These are phyloP conservation scores for Nothocercus julius DNA, from an alignment of 2,113 vertebrate genomes.

Conservation along the genomic window DNA sequence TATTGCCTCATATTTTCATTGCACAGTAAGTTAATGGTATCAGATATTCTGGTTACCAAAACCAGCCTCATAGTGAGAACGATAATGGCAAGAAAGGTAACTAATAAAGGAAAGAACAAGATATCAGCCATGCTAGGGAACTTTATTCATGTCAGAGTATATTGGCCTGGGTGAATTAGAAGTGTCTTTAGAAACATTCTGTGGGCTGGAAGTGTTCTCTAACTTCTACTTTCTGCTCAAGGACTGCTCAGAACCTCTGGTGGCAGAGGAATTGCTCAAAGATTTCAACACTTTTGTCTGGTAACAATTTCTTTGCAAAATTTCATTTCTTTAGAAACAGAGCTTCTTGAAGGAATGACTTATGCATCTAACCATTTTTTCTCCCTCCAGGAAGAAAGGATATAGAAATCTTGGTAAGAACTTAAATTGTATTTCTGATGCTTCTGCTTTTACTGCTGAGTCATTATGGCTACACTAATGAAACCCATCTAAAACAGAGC, in stretches of 20 bases:
- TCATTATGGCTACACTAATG: background rate
- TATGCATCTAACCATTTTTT: background rate
- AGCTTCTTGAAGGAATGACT: background rate
- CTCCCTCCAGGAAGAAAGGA: background rate
- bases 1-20: background rate
- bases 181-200: background rate
- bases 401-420: background rate
- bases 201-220: background rate
- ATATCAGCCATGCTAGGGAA: background rate
- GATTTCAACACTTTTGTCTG: background rate
- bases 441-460: background rate
- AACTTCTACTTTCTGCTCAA: background rate
- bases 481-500: background rate
- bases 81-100: background rate
- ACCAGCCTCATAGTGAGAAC: background rate
- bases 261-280: background rate
- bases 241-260: background rate
- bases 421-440: background rate
- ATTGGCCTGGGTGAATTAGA: background rate
- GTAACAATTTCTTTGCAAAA: background rate
- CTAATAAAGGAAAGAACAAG: background rate
- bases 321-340: background rate
- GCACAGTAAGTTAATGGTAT: background rate
- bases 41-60: background rate
- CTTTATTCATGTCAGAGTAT: rapidly evolving